Percentiles rank a stretch among this genome's conserved stretches.
These are phyloP conservation scores for Pterophyllum scalare DNA, from an alignment of 2,113 vertebrate genomes.

Conservation along the genomic window DNA sequence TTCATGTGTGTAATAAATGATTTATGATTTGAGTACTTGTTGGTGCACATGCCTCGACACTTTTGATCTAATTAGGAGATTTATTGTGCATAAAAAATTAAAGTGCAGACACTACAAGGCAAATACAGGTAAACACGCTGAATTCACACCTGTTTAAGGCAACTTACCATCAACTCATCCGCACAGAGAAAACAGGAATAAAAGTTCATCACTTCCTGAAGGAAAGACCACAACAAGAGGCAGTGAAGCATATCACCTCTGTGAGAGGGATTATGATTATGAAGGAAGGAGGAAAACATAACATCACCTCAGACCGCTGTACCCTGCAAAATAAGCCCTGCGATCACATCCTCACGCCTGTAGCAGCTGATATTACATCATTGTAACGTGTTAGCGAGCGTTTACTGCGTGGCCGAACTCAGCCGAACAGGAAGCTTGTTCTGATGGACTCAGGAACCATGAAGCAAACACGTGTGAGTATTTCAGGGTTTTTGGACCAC, in stretches of 20 bases:
- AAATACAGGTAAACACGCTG: not conserved
- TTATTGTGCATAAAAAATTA: conserved; percentile 10
- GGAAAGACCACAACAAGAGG: not conserved
- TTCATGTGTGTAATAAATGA: conserved; percentile 9
- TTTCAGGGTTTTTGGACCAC: not conserved
- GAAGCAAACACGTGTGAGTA: not conserved
- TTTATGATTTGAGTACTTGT: conserved; percentile 13
- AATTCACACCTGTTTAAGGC: not conserved
- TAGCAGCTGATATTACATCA: too few species aligned
- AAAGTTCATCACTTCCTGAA: not conserved
- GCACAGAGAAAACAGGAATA: not conserved
- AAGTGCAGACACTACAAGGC: not conserved
- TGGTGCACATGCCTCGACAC: not conserved
- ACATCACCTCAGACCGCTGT: too few species aligned
- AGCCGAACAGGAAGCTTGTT: not conserved
- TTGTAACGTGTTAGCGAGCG: not conserved
- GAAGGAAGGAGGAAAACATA: not conserved
- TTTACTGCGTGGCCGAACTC: not conserved
- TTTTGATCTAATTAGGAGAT: not conserved
- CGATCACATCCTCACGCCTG: not conserved
- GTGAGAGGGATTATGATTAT: too few species aligned
- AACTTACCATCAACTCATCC: not conserved
- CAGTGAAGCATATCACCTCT: not conserved
- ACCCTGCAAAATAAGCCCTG: too few species aligned
- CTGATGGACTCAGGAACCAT: not conserved